Evolutionary conservation across 2,888 invertebrate genomes (phyloP).

Genomic region (Lithophane ornitopus): DNA sequence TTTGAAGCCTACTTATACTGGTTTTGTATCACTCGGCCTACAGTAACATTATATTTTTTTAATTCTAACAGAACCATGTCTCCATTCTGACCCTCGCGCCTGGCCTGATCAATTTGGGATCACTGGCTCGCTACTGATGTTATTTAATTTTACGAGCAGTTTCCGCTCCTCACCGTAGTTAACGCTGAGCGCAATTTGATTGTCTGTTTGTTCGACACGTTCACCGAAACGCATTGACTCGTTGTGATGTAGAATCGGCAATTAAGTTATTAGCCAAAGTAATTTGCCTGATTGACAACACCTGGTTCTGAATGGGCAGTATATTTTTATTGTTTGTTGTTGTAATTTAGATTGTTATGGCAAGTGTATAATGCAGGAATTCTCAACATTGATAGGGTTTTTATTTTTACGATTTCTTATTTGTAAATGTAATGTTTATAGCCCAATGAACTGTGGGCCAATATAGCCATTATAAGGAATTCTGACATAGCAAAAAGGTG

Average conservation of each 20-base stretch:
- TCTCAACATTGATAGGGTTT: neutral
- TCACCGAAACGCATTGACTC: constrained; percentile 38
- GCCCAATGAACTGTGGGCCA: neutral
- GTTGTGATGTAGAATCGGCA: constrained; percentile 9
- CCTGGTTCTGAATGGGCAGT: constrained; percentile 17
- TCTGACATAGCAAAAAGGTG: neutral
- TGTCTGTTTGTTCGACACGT: constrained; percentile 52
- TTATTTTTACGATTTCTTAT: neutral
- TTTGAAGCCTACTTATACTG: neutral
- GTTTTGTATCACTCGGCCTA: neutral
- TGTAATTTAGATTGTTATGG: constrained; percentile 3
- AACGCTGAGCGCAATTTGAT: constrained; percentile 56
- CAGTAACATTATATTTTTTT: neutral
- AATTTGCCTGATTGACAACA: constrained; percentile 45
- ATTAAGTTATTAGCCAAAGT: constrained; percentile 53
- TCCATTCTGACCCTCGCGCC: neutral
- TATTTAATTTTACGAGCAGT: constrained; percentile 71
- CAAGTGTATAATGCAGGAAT: constrained; percentile 8
- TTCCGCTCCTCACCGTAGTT: constrained; percentile 66
- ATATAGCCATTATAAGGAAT: neutral
- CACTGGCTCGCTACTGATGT: constrained; percentile 64
- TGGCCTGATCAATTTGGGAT: constrained; percentile 71
- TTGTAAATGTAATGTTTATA: neutral
- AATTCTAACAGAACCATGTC: constrained; percentile 38
- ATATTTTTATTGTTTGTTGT: constrained; percentile 9